A percentile compares a stretch with the other conserved stretches of the same genome.
Conservation (phyloP, 2,113 vertebrate genomes). For the Tyto alba region DNA sequence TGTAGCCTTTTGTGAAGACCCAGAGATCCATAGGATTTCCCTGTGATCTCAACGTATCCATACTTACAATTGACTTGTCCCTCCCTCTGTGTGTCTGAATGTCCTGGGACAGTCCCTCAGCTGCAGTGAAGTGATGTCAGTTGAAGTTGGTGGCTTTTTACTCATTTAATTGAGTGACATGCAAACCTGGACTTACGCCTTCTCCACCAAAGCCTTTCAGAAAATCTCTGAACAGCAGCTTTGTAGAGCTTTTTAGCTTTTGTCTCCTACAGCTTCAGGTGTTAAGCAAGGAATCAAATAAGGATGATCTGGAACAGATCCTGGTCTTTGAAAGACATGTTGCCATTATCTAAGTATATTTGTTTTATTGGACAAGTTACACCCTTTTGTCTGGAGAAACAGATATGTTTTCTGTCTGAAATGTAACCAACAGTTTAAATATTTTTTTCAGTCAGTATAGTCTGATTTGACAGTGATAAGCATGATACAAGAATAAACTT, state of each 20-base stretch:
- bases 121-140: not conserved
- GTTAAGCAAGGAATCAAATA: not conserved
- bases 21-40: not conserved
- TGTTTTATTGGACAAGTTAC: not conserved
- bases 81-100: not conserved
- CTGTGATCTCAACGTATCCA: not conserved
- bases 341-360: not conserved
- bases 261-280: not conserved
- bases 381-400: not conserved
- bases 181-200: not conserved
- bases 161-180: not conserved
- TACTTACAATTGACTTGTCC: not conserved
- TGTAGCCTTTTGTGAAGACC: slow-evolving; percentile 30
- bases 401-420: not conserved
- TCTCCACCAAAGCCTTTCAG: not conserved
- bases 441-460: not conserved
- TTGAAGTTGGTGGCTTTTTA: not conserved
- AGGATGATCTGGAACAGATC: not conserved
- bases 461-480: not conserved
- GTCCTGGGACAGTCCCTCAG: not conserved
- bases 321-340: not conserved
- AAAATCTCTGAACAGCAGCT: not conserved
- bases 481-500: not conserved
- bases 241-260: not conserved
- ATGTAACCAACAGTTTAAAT: not conserved